phyloP scores from a whole-genome alignment of 1,140 invertebrate species.

The Drosophila sulfurigaster region DNA sequence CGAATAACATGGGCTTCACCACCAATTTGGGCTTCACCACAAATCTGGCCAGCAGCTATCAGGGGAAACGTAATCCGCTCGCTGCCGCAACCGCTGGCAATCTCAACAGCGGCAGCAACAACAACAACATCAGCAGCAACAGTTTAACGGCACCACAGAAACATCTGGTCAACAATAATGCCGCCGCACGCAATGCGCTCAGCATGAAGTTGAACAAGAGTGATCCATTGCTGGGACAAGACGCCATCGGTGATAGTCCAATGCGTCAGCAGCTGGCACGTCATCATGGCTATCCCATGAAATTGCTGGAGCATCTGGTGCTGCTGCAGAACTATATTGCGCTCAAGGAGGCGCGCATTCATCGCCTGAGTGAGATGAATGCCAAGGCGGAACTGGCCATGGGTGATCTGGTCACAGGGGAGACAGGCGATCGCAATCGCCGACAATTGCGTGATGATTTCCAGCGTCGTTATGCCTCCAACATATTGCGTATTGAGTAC shows the following conservation, averaged over 20 bases:
- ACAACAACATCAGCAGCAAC: conserved; percentile 87
- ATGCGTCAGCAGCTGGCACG: conserved; percentile 60
- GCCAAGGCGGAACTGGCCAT: conserved; percentile 93
- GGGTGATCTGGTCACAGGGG: conserved; percentile 86
- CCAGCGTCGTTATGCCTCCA: conserved; percentile 94
- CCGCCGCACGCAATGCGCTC: conserved; percentile 63
- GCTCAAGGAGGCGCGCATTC: conserved; percentile 93
- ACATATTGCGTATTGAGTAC: conserved; percentile 95
- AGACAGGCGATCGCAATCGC: conserved; percentile 47
- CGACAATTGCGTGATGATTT: conserved; percentile 90
- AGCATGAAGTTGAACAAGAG: conserved; percentile 84
- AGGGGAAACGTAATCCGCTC: conserved; percentile 42
- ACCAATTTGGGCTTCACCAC: conserved; percentile 69
- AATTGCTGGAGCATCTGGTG: conserved; percentile 94
- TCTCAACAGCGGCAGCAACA: conserved; percentile 86
- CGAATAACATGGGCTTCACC: conserved; percentile 72
- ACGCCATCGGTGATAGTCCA: conserved; percentile 72
- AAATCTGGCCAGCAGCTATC: conserved; percentile 52
- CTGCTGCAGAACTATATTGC: conserved; percentile 94
- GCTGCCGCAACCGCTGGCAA: conserved; percentile 15
- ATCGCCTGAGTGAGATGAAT: conserved; percentile 94
- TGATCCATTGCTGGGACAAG: conserved; percentile 86
- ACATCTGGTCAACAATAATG: conserved; percentile 61
- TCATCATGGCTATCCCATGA: conserved; percentile 91
- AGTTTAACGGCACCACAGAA: conserved; percentile 56